Conservation (phyloP, 1,140 invertebrate species). For the Scaptomyza montana region DNA sequence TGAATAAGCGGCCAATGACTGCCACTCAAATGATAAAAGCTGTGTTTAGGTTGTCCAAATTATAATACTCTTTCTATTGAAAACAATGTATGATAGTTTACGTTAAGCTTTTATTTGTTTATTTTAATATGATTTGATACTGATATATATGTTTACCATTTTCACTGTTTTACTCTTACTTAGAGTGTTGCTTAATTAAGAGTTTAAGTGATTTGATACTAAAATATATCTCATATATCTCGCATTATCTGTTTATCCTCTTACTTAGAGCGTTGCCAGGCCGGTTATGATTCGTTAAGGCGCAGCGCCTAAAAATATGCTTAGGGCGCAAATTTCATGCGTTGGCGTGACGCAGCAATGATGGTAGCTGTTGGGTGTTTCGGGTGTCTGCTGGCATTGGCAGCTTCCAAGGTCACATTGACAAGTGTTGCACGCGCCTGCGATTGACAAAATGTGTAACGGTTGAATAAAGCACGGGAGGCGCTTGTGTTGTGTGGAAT, state of each 20-base stretch:
- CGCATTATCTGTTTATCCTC: background rate
- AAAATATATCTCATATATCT: too few relatives aligned
- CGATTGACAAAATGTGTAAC: conserved; percentile 38
- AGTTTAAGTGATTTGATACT: too few relatives aligned
- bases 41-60: background rate
- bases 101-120: too few relatives aligned
- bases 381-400: conserved; percentile 58
- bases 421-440: conserved; percentile 79
- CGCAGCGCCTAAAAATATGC: conserved; percentile 61
- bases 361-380: background rate
- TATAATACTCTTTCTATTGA: conserved; percentile 1
- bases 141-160: too few relatives aligned
- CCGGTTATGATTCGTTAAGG: background rate
- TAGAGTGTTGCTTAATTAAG: too few relatives aligned
- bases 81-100: too few relatives aligned
- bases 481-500: background rate
- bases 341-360: conserved; percentile 2
- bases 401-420: conserved; percentile 74
- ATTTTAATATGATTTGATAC: too few relatives aligned
- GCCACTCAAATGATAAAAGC: background rate
- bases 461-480: background rate
- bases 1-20: background rate
- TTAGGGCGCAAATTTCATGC: conserved; percentile 62
- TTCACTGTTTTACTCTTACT: too few relatives aligned
- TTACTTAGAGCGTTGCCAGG: background rate